phyloP scores from a whole-genome alignment of 2,888 invertebrate genomes.

The Scotopteryx bipunctaria region DNA sequence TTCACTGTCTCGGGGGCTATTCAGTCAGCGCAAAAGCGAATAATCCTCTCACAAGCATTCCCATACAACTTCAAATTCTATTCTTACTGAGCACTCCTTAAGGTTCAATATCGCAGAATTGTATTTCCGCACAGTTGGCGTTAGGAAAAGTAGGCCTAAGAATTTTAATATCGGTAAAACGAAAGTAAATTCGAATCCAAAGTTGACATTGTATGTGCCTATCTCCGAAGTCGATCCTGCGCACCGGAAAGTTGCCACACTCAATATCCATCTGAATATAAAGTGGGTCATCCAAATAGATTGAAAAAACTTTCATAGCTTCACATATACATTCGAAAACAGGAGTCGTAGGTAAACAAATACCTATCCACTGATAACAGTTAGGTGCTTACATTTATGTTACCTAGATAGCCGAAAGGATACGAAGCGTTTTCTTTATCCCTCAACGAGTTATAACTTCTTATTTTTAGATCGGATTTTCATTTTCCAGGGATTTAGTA shows the following conservation, averaged over 20 bases:
- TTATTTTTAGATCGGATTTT: not conserved
- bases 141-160: slow-evolving; percentile 16
- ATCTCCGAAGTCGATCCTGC: slow-evolving; percentile 43
- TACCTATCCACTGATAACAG: too few relatives aligned
- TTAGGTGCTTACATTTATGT: too few relatives aligned
- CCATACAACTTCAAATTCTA: slow-evolving; percentile 12
- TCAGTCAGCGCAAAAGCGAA: slow-evolving; percentile 24
- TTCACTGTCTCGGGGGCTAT: slow-evolving; percentile 24
- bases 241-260: slow-evolving; percentile 54
- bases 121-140: slow-evolving; percentile 19
- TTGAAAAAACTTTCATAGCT: slow-evolving; percentile 58
- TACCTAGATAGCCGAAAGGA: not conserved
- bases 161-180: slow-evolving; percentile 31
- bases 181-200: slow-evolving; percentile 28
- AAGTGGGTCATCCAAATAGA: slow-evolving; percentile 64
- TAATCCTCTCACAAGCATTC: slow-evolving; percentile 13
- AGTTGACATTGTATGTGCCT: slow-evolving; percentile 36
- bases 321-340: slow-evolving; percentile 28
- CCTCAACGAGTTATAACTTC: not conserved
- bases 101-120: slow-evolving; percentile 15
- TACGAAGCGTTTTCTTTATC: not conserved
- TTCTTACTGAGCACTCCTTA: slow-evolving; percentile 13
- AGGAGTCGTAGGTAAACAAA: slow-evolving; percentile 23
- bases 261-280: slow-evolving; percentile 69
- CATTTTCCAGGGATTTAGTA: not conserved